A percentile compares a stretch with the other conserved stretches of the same genome.
phyloP scores from a whole-genome alignment of 1,140 invertebrate species.

The Reticulitermes speratus region DNA sequence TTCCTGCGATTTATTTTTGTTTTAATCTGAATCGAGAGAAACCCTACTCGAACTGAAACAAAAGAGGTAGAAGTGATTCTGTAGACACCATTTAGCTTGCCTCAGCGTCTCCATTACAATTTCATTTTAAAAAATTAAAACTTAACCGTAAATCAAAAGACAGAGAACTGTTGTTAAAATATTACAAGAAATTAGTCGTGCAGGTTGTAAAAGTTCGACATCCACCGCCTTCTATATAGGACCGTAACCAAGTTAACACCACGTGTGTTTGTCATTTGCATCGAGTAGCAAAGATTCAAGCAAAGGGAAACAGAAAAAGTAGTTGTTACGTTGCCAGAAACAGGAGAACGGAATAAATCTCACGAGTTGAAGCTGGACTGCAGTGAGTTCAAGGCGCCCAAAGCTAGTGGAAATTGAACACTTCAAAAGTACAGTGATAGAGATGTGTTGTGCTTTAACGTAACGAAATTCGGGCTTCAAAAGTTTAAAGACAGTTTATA shows the following conservation, averaged over 20 bases:
- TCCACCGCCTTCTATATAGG: background rate
- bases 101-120: background rate
- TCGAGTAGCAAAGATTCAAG: background rate
- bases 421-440: too few relatives aligned
- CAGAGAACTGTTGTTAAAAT: background rate
- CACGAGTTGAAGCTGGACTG: background rate
- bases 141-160: slow-evolving; percentile 12
- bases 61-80: too few relatives aligned
- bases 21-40: too few relatives aligned
- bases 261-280: slow-evolving; percentile 26
- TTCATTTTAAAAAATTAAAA: slow-evolving; percentile 23
- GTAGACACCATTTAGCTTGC: background rate
- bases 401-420: too few relatives aligned
- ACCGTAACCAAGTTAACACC: slow-evolving; percentile 28
- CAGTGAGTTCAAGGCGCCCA: background rate
- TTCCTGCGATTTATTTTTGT: too few relatives aligned
- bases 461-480: too few relatives aligned
- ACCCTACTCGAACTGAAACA: too few relatives aligned
- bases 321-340: background rate
- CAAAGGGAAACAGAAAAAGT: background rate
- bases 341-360: background rate
- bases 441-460: too few relatives aligned
- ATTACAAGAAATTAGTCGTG: slow-evolving; percentile 6
- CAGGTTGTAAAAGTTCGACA: slow-evolving; percentile 1
- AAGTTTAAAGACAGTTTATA: too few relatives aligned